Conservation (phyloP, 1,140 invertebrate genomes). For the Bombus consobrinus region DNA sequence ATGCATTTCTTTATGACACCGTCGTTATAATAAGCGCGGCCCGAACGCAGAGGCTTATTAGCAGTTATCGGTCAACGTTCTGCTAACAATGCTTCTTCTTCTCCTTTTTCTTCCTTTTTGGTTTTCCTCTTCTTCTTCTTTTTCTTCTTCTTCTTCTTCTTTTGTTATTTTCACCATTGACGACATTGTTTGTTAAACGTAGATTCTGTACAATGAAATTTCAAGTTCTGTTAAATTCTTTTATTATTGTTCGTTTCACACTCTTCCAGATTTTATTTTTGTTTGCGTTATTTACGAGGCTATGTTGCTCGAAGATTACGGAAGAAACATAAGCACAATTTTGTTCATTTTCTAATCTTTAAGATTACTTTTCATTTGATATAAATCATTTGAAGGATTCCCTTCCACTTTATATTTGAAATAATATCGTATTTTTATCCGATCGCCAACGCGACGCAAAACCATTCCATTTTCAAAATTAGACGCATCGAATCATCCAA, state of each 20-base stretch:
- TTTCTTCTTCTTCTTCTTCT: background rate
- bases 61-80: slow-evolving; percentile 33
- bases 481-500: background rate
- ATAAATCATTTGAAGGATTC: background rate
- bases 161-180: background rate
- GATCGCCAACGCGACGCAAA: no score
- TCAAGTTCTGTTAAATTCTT: background rate
- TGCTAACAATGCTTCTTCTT: background rate
- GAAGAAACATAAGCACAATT: no score
- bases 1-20: slow-evolving; percentile 54
- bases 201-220: background rate
- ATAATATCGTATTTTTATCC: no score
- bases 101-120: background rate
- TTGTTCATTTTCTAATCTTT: no score
- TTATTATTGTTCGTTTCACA: background rate
- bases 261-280: background rate
- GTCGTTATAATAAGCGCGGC: slow-evolving; percentile 38
- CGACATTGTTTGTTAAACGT: background rate
- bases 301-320: no score
- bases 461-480: background rate
- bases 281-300: no score
- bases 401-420: background rate
- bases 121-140: background rate
- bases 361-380: background rate
- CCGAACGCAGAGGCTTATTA: slow-evolving; percentile 38